phyloP scores from a whole-genome alignment of 1,140 invertebrate species.

The Trichoplusia ni region DNA sequence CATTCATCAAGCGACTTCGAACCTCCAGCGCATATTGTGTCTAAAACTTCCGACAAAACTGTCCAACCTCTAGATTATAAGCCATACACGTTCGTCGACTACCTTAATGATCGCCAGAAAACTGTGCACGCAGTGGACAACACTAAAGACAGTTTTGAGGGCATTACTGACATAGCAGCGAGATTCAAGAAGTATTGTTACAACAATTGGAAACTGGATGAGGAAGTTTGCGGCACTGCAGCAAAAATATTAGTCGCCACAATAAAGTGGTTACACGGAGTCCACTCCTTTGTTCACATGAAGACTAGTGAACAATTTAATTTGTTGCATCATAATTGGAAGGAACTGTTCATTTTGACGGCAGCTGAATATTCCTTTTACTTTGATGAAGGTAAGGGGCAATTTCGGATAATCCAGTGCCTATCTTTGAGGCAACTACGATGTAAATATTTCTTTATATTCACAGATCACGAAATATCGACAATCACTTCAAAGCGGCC shows the following conservation, averaged over 20 bases:
- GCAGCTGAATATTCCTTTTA: conserved; percentile 90
- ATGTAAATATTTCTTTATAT: conserved; percentile 5
- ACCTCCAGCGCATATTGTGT: conserved; percentile 31
- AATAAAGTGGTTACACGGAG: conserved; percentile 89
- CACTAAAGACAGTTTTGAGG: conserved; percentile 24
- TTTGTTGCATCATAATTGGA: conserved; percentile 90
- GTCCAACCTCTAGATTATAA: not conserved
- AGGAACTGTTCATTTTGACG: conserved; percentile 91
- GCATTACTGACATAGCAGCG: conserved; percentile 20
- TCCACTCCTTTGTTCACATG: conserved; percentile 89
- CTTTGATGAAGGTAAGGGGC: conserved; percentile 85
- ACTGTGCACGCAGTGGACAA: conserved; percentile 45
- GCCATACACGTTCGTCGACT: not conserved
- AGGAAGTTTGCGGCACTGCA: conserved; percentile 85
- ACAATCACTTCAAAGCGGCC: conserved; percentile 79
- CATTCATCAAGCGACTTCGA: conserved; percentile 29
- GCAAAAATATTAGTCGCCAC: conserved; percentile 89
- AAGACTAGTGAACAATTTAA: conserved; percentile 86
- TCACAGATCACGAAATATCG: conserved; percentile 66
- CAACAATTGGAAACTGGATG: conserved; percentile 77
- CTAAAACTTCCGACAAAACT: conserved; percentile 27
- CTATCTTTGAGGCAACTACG: not conserved
- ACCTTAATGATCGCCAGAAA: conserved; percentile 47
- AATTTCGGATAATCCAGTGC: not conserved
- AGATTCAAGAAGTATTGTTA: conserved; percentile 35